These are phyloP conservation scores for Sebastes itinus DNA, from an alignment of 2,797 vertebrate genomes.

Conservation along the genomic window DNA sequence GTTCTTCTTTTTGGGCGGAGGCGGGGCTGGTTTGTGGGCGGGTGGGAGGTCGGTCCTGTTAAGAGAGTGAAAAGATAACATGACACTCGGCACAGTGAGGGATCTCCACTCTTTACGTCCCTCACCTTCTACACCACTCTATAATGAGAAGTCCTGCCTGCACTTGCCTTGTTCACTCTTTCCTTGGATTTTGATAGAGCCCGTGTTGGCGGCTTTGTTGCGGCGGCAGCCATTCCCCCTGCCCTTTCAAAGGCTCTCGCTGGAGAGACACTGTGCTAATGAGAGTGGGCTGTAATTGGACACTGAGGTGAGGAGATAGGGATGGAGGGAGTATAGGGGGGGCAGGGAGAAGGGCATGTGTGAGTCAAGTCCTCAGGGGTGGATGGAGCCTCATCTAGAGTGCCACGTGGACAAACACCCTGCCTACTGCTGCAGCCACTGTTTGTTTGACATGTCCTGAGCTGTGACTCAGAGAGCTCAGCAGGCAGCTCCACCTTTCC, in stretches of 20 bases:
- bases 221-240: conserved; percentile 74
- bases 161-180: conserved; percentile 81
- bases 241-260: conserved; percentile 82
- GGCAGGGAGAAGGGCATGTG: conserved; percentile 72
- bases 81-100: conserved; percentile 73
- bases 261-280: conserved; percentile 82
- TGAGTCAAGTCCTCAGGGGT: conserved; percentile 74
- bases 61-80: conserved; percentile 75
- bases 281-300: conserved; percentile 81
- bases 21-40: conserved; percentile 88
- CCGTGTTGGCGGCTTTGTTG: conserved; percentile 78
- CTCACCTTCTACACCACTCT: conserved; percentile 75
- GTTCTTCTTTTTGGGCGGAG: conserved; percentile 86
- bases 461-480: conserved; percentile 47
- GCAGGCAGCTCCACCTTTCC: conserved; percentile 28
- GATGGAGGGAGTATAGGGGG: conserved; percentile 66
- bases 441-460: conserved; percentile 52
- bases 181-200: conserved; percentile 80
- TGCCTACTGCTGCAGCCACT: conserved; percentile 33
- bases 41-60: conserved; percentile 88
- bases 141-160: conserved; percentile 82
- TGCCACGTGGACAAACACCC: conserved; percentile 49
- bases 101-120: conserved; percentile 54
- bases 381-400: conserved; percentile 56
- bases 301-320: conserved; percentile 77